phyloP scores from a whole-genome alignment of 2,797 vertebrate genomes.

The Enteromius trimaculatus region DNA sequence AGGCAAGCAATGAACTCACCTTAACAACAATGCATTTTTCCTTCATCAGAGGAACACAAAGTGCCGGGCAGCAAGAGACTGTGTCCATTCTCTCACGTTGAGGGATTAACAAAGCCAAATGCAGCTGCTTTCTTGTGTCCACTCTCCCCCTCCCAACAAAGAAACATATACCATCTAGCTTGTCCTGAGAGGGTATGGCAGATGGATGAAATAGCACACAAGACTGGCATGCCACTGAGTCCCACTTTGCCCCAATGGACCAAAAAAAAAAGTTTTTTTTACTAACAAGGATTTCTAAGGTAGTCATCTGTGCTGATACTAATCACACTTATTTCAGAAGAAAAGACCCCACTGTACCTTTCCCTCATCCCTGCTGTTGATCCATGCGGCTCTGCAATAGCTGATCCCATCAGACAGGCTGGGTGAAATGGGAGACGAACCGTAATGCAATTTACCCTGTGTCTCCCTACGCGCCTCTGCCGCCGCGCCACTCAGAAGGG shows the following conservation, averaged over 20 bases:
- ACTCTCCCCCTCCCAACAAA: constrained; percentile 45
- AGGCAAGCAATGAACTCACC: background rate
- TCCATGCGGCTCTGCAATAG: constrained; percentile 60
- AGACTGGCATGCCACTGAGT: constrained; percentile 9
- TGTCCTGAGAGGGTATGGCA: constrained; percentile 61
- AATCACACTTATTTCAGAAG: constrained; percentile 1
- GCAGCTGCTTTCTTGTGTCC: constrained; percentile 64
- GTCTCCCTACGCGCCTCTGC: constrained; percentile 58
- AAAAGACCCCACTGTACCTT: background rate
- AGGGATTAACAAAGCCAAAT: constrained; percentile 68
- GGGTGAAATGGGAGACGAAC: constrained; percentile 68
- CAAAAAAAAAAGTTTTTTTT: constrained; percentile 3
- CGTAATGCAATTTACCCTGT: constrained; percentile 69
- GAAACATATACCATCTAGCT: constrained; percentile 42
- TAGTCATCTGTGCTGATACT: background rate
- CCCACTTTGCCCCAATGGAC: constrained; percentile 49
- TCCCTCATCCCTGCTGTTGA: constrained; percentile 49
- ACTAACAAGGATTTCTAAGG: background rate
- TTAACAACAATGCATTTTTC: background rate
- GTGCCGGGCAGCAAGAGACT: constrained; percentile 44
- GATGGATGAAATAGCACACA: constrained; percentile 55
- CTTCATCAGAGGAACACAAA: constrained; percentile 1
- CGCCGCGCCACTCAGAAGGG: constrained; percentile 57
- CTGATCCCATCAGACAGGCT: constrained; percentile 69
- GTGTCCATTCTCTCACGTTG: constrained; percentile 49